Evolutionary conservation across 2,888 invertebrate species (phyloP).

Genomic region (Macrophya alboannulata): DNA sequence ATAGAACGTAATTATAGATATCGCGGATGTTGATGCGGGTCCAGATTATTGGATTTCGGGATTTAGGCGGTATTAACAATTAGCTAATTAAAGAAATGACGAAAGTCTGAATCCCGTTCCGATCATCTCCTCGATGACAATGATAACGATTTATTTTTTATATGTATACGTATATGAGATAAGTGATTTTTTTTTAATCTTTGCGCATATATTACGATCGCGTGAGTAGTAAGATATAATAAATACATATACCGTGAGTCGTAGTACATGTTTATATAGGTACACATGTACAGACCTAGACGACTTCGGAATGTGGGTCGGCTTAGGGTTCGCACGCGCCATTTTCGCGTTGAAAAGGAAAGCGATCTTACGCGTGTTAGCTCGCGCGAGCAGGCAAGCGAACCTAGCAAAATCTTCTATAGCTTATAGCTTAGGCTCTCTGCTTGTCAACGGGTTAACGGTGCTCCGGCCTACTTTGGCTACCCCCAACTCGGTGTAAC

Average conservation of each 20-base stretch:
- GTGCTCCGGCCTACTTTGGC: slow-evolving; percentile 77
- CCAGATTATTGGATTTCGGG: background rate
- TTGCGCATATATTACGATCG: background rate
- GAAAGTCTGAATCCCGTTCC: background rate
- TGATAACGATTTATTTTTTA: background rate
- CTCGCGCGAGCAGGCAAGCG: slow-evolving; percentile 61
- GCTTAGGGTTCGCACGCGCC: slow-evolving; percentile 77
- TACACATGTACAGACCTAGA: background rate
- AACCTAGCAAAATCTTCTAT: slow-evolving; percentile 62
- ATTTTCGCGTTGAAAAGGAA: slow-evolving; percentile 80
- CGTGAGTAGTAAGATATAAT: background rate
- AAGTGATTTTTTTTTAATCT: slow-evolving; percentile 8
- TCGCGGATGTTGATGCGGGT: background rate
- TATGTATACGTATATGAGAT: background rate
- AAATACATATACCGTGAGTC: background rate
- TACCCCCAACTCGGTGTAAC: slow-evolving; percentile 35
- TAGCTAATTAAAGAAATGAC: background rate
- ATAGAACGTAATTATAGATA: background rate
- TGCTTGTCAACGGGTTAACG: slow-evolving; percentile 77
- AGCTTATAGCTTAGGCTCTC: slow-evolving; percentile 66
- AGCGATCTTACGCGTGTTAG: slow-evolving; percentile 73
- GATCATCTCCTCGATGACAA: background rate
- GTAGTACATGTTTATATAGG: too few relatives aligned
- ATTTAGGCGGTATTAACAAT: background rate
- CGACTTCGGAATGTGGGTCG: slow-evolving; percentile 73